Base-by-base conservation (phyloP, 2,113 vertebrate genomes). In the Saiga tatarica region DNA sequence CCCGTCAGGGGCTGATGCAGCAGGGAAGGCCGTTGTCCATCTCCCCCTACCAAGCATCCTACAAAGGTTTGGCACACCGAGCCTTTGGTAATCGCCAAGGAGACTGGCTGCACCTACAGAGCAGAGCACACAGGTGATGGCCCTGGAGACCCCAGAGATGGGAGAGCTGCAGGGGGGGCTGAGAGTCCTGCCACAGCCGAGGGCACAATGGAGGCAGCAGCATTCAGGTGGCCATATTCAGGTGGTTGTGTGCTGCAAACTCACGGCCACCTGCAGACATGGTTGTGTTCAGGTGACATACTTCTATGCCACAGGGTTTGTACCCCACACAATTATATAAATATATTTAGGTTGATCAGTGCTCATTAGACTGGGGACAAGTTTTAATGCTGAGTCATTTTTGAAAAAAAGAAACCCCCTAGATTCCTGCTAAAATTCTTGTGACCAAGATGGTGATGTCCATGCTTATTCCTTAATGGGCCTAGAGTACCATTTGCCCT, bases 41-140 rank as follows among this genome's bases (percentile, higher is more conserved):
- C 33, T n/a, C 30, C 23, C 55, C 53, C 3, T 7, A 0, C 84
- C 39, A 45, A 39, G 76, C 13, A 16, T 15, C 36, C 11, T 42
- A 52, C 16, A 17, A 64, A 57, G 33, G 33, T 50, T 59, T 50
- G 33, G n/a, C 33, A n/a, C 14, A 47, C 47, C 7, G 5, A 81
- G 16, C 5, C 71, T 76, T 60, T 9, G 7, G 25, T 1, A 59
- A 33, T 16, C 17, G 11, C 79, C n/a, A 2, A 1, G 15, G 47
- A 82, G 30, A 67, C 36, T 1, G 45, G 26, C 11, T 47, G n/a
- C 11, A 12, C 28, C 36, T n/a, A 6, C 42, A 74, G 23, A 30
- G 17, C 8, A 53, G 7, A 60, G 16, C 1, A 14, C 53, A 26
- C 45, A 5, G 0, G 1, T 45, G 1, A 78, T 8, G 12, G 5